These are phyloP conservation scores for Caerostris extrusa DNA, from an alignment of 1,140 invertebrate species.

Conservation along the genomic window DNA sequence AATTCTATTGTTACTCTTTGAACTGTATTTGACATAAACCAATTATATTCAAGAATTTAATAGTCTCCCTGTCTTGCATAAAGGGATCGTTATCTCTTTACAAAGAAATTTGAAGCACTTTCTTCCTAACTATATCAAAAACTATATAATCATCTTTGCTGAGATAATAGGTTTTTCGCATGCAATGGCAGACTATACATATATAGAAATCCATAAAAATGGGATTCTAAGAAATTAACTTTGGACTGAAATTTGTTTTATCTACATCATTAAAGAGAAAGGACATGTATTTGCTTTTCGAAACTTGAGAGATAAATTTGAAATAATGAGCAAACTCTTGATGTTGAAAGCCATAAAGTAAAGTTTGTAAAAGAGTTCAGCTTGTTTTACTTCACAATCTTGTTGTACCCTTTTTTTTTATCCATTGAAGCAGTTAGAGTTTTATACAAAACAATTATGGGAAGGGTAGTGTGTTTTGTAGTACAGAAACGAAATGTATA, in stretches of 20 bases:
- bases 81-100: not conserved
- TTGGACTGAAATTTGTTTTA: not conserved
- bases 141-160: conserved; percentile 30
- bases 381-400: not conserved
- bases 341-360: not conserved
- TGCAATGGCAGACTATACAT: not conserved
- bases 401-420: too few relatives aligned
- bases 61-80: not conserved
- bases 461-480: too few relatives aligned
- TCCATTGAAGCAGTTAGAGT: too few relatives aligned
- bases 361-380: not conserved
- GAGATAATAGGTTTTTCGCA: conserved; percentile 28
- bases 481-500: too few relatives aligned
- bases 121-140: conserved; percentile 24
- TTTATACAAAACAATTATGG: too few relatives aligned
- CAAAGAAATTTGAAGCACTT: not conserved
- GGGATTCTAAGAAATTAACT: not conserved
- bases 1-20: not conserved
- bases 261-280: not conserved
- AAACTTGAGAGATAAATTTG: not conserved
- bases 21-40: conserved; percentile 7
- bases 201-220: not conserved
- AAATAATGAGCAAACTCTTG: conserved; percentile 2
- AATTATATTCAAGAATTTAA: conserved; percentile 23
- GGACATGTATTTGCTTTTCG: not conserved